Conservation (phyloP, 2,888 invertebrate genomes). For the Aspidapion aeneum region DNA sequence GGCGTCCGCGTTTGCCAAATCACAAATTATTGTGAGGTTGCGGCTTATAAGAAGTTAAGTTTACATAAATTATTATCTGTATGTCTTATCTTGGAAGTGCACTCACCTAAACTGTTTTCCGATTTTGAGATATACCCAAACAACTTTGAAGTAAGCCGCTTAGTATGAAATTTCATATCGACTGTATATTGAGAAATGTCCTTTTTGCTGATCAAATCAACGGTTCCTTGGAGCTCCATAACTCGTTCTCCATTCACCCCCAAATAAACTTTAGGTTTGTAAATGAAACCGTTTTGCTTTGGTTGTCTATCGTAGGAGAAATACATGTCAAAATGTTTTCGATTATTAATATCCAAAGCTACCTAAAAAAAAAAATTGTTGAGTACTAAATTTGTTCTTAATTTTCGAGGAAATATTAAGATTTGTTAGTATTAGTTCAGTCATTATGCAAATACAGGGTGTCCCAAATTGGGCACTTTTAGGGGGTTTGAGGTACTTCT, state of each 20-base stretch:
- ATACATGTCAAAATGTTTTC: constrained; percentile 64
- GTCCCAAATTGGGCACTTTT: too few species aligned
- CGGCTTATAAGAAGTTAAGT: too few species aligned
- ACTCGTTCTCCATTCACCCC: constrained; percentile 70
- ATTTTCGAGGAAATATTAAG: too few species aligned
- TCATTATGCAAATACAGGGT: too few species aligned
- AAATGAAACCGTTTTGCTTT: constrained; percentile 64
- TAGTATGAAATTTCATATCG: constrained; percentile 72
- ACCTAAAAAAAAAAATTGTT: constrained; percentile 57
- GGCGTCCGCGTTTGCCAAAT: too few species aligned
- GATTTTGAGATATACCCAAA: constrained; percentile 62
- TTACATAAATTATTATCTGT: too few species aligned
- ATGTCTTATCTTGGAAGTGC: too few species aligned
- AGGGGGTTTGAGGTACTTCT: too few species aligned
- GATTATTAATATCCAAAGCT: constrained; percentile 68
- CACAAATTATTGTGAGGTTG: too few species aligned
- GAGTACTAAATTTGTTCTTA: too few species aligned
- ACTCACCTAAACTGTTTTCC: constrained; percentile 40
- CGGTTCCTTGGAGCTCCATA: constrained; percentile 62
- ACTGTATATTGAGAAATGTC: constrained; percentile 76
- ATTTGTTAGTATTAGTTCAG: too few species aligned
- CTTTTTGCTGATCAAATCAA: constrained; percentile 60
- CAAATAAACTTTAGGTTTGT: constrained; percentile 66
- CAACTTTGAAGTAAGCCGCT: constrained; percentile 68
- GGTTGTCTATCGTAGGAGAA: constrained; percentile 58